Percentiles rank a stretch among this genome's conserved stretches.
These are phyloP conservation scores for Pardosa pseudoannulata DNA, from an alignment of 2,888 invertebrate genomes.

Conservation along the genomic window DNA sequence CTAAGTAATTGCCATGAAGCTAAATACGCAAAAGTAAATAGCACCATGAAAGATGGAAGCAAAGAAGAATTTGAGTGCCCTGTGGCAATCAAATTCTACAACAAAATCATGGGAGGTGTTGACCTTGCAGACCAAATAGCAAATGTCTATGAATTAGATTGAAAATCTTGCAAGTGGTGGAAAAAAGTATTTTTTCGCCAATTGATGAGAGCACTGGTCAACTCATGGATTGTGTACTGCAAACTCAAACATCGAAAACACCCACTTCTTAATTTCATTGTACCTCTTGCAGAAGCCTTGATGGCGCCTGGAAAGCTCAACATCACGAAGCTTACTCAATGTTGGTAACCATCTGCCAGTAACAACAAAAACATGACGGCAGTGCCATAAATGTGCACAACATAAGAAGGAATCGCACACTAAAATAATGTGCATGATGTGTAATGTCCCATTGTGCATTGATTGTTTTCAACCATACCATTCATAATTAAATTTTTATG, in stretches of 20 bases:
- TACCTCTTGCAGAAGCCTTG: slow-evolving; percentile 32
- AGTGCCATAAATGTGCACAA: not conserved
- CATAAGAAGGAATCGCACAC: no score
- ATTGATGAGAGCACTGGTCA: slow-evolving; percentile 31
- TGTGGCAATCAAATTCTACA: no score
- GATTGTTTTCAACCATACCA: not conserved
- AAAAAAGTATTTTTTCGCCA: slow-evolving; percentile 30
- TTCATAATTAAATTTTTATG: slow-evolving; percentile 11
- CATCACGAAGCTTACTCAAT: slow-evolving; percentile 7
- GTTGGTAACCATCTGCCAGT: no score
- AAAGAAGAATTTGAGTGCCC: no score
- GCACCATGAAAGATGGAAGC: slow-evolving; percentile 30
- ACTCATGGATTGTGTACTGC: no score
- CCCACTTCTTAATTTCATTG: no score
- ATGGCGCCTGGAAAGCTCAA: not conserved
- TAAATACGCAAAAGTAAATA: slow-evolving; percentile 25
- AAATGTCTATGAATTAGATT: no score
- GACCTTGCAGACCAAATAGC: slow-evolving; percentile 32
- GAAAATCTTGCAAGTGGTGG: not conserved
- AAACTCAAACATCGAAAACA: no score
- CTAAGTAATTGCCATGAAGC: slow-evolving; percentile 35
- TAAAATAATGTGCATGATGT: no score
- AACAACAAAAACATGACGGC: not conserved
- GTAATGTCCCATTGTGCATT: not conserved
- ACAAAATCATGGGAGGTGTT: slow-evolving; percentile 33